A percentile compares a stretch with the other conserved stretches of the same genome.
Evolutionary conservation across 2,113 vertebrate species (phyloP).

Genomic region (Echinops telfairi): DNA sequence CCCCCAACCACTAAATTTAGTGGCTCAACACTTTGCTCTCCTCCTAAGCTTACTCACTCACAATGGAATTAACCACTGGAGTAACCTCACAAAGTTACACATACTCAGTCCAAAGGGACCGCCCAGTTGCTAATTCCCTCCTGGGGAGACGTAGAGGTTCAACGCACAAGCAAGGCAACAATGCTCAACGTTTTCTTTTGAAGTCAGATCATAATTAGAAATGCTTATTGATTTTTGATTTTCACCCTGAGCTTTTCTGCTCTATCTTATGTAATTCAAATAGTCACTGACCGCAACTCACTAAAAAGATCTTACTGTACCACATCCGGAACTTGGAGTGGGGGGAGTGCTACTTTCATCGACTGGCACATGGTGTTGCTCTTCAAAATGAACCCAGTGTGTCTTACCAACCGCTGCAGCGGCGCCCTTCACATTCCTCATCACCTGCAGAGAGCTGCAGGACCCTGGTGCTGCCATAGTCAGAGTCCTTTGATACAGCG

Average conservation of each 20-base stretch:
- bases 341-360: neutral
- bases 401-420: neutral
- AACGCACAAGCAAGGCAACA: neutral
- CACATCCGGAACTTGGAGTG: neutral
- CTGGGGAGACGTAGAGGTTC: neutral
- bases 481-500: neutral
- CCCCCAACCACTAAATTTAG: neutral
- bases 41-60: neutral
- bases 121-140: neutral
- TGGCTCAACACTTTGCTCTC: neutral
- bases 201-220: neutral
- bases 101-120: neutral
- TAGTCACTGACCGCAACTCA: neutral
- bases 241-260: neutral
- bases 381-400: neutral
- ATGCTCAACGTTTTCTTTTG: slow-evolving; percentile 1
- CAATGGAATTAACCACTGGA: neutral
- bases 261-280: neutral
- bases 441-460: accelerated
- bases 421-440: neutral
- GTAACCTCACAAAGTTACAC: neutral
- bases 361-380: neutral
- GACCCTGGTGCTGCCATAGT: neutral
- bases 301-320: neutral
- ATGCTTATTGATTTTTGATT: neutral